phyloP scores from a whole-genome alignment of 2,113 vertebrate species.

The Chionodraco myersi region DNA sequence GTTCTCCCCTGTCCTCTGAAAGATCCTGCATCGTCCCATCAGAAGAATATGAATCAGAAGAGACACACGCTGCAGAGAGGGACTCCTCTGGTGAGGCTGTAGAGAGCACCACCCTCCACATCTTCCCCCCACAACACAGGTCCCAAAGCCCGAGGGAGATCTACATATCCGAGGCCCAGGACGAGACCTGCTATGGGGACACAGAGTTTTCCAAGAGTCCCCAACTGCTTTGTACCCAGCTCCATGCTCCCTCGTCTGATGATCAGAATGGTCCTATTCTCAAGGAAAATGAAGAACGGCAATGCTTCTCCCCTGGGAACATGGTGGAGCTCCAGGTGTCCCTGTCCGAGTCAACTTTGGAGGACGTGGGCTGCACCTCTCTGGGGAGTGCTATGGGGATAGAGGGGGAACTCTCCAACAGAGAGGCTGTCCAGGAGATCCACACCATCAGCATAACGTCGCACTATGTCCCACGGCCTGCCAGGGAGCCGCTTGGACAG shows the following conservation, averaged over 20 bases:
- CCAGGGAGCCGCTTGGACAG: slow-evolving; percentile 78
- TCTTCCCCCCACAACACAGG: slow-evolving; percentile 70
- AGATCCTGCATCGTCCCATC: slow-evolving; percentile 79
- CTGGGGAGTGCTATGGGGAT: slow-evolving; percentile 80
- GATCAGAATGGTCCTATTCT: slow-evolving; percentile 59
- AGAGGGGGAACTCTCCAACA: slow-evolving; percentile 63
- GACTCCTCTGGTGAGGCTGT: slow-evolving; percentile 62
- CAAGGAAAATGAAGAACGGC: slow-evolving; percentile 53
- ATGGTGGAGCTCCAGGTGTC: slow-evolving; percentile 91
- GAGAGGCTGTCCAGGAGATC: slow-evolving; percentile 27
- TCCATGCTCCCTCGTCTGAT: slow-evolving; percentile 56
- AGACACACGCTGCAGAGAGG: slow-evolving; percentile 59
- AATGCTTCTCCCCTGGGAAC: slow-evolving; percentile 74
- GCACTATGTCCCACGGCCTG: slow-evolving; percentile 76
- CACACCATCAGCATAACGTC: slow-evolving; percentile 31
- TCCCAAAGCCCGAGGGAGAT: slow-evolving; percentile 71
- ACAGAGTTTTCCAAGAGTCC: slow-evolving; percentile 54
- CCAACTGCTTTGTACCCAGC: slow-evolving; percentile 61
- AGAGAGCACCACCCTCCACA: slow-evolving; percentile 87
- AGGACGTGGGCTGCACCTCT: slow-evolving; percentile 63
- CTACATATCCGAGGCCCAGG: slow-evolving; percentile 77
- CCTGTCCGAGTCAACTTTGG: slow-evolving; percentile 79
- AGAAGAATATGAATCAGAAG: slow-evolving; percentile 76
- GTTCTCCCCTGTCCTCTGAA: slow-evolving; percentile 32
- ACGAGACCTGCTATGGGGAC: slow-evolving; percentile 71